Conservation (phyloP, 2,797 vertebrate species). For the Mormyrus proboscirostris region DNA sequence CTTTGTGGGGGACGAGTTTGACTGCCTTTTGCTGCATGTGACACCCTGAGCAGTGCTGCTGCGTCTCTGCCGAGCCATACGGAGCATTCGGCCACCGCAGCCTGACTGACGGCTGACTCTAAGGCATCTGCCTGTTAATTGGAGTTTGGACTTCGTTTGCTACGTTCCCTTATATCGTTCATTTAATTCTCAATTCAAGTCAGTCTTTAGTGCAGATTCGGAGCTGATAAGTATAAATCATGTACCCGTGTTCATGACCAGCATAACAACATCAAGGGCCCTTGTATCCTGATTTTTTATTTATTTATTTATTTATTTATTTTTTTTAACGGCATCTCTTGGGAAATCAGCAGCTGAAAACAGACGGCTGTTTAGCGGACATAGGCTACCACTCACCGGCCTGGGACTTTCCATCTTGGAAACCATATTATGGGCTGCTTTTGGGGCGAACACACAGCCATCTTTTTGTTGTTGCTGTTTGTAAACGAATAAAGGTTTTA, state of each 20-base stretch:
- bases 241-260: background rate
- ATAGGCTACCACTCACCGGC: background rate
- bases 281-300: conserved; percentile 17
- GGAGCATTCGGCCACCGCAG: background rate
- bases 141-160: background rate
- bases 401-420: background rate
- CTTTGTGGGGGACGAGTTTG: background rate
- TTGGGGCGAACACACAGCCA: background rate
- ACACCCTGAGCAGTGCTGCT: background rate
- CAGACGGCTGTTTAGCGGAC: background rate
- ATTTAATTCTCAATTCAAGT: background rate
- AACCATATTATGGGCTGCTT: background rate
- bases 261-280: conserved; percentile 15
- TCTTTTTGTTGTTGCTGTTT: background rate
- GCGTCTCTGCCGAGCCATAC: background rate
- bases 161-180: background rate
- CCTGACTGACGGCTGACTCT: background rate
- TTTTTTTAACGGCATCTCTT: background rate
- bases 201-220: background rate
- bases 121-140: background rate
- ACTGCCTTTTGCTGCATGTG: background rate
- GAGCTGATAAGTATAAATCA: background rate
- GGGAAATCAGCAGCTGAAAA: background rate
- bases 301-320: too few species aligned
- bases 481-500: background rate